Base-by-base conservation (phyloP, 2,888 invertebrate species). In the Pristionchus japonicus region DNA sequence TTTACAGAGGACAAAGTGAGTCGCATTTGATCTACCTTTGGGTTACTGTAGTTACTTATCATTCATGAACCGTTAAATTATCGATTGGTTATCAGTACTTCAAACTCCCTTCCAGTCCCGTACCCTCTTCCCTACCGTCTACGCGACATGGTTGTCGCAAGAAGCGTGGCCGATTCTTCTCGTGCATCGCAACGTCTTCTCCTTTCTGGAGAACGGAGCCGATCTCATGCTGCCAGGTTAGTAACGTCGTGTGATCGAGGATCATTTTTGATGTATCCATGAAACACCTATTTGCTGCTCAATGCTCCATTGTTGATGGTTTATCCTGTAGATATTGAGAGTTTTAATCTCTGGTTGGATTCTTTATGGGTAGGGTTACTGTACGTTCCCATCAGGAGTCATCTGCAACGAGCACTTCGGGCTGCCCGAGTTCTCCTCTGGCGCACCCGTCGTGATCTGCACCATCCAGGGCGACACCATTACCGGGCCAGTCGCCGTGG, bases 141-240 rank as follows among this genome's bases (percentile, higher is more conserved):
- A 92, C 88, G 89, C 89, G 23, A 64, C 88, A 27, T 93, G 93
- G 93, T 70, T 88, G 23, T 88, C 87, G 74, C 92, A 91, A 6
- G 86, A 80, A 11, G 86, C 89, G 4, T 92, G 90, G 80, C 93
- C 93, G 23, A 90, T 90, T 2, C 52, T 93, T 1, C 86, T 93
- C 27, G 91, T 94, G 9, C 92, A 90, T 67, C 90, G 91, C 43
- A 37, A 89, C 15, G 93, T 93, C 15, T 87, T 93, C 13, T 88
- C 87, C 11, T 92, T 89, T 70, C 88, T 93, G 15, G 92, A 92
- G 70, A 93, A 92, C 83, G 93, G 93, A 34, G 93, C 93, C 0
- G 93, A 93, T 89, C 88, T 93, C n/a, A 93, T 93, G 93, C 88
- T 93, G 7, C 93, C 93, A 23, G 93, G 93, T 92, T n/a, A n/a